These are phyloP conservation scores for Vidua macroura DNA, from an alignment of 2,113 vertebrate species.

Conservation along the genomic window DNA sequence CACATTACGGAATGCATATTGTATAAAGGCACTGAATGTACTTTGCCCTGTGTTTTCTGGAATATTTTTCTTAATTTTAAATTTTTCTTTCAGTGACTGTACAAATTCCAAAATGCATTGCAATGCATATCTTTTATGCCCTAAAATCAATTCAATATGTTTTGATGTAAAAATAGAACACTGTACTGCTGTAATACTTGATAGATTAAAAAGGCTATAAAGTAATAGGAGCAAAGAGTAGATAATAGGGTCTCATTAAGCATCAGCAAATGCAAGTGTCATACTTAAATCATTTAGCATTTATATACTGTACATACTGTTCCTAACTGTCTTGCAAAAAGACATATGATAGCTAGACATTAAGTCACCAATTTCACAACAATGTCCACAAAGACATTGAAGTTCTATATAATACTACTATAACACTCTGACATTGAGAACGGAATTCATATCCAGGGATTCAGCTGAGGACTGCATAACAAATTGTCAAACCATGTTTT, in stretches of 20 bases:
- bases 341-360: slow-evolving; percentile 81
- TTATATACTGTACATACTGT: slow-evolving; percentile 80
- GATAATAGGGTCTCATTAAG: slow-evolving; percentile 72
- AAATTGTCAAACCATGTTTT: slow-evolving; percentile 72
- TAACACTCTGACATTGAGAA: slow-evolving; percentile 85
- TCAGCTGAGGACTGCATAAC: slow-evolving; percentile 76
- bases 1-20: slow-evolving; percentile 68
- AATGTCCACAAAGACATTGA: slow-evolving; percentile 85
- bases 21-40: slow-evolving; percentile 77
- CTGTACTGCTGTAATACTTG: slow-evolving; percentile 69
- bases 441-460: slow-evolving; percentile 77
- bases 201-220: slow-evolving; percentile 65
- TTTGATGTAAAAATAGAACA: slow-evolving; percentile 72
- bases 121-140: slow-evolving; percentile 58
- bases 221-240: slow-evolving; percentile 72
- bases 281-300: slow-evolving; percentile 76
- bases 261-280: slow-evolving; percentile 76
- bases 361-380: slow-evolving; percentile 80
- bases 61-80: slow-evolving; percentile 43
- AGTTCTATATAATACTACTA: slow-evolving; percentile 82
- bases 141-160: slow-evolving; percentile 59
- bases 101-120: slow-evolving; percentile 69
- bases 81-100: slow-evolving; percentile 63
- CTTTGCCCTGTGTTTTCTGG: slow-evolving; percentile 71
- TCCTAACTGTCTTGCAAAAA: slow-evolving; percentile 82